Conservation (phyloP, 2,113 vertebrate species). For the Upupa epops region DNA sequence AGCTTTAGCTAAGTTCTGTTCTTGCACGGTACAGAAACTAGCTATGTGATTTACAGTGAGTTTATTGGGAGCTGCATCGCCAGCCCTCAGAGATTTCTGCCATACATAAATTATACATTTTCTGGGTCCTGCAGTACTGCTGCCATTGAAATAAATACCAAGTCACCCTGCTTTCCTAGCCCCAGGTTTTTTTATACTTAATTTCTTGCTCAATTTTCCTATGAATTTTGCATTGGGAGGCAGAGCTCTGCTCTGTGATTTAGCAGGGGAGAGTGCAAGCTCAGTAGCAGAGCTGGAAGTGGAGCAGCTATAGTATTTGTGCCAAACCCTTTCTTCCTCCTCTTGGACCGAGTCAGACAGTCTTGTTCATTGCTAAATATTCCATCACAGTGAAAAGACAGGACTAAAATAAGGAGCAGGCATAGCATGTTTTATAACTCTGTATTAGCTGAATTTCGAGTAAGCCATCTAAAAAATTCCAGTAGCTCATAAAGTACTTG, state of each 20-base stretch:
- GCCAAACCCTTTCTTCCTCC: not conserved
- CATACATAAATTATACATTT: not conserved
- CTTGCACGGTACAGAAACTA: not conserved
- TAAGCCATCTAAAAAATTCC: slow-evolving; percentile 46
- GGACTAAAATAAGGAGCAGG: not conserved
- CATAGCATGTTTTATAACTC: not conserved
- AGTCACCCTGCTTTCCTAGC: not conserved
- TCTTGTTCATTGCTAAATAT: slow-evolving; percentile 26
- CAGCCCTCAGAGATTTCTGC: not conserved
- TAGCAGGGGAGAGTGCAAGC: not conserved
- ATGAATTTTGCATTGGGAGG: not conserved
- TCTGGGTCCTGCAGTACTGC: not conserved
- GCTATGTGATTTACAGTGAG: not conserved
- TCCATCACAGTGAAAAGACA: slow-evolving; percentile 9
- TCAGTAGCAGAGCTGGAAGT: not conserved
- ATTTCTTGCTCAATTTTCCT: not conserved
- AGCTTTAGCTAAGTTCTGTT: not conserved
- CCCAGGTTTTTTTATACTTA: not conserved
- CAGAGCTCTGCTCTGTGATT: not conserved
- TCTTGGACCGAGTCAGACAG: not conserved
- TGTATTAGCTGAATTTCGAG: slow-evolving; percentile 44
- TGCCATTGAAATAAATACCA: not conserved
- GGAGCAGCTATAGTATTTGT: not conserved
- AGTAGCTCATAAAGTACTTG: slow-evolving; percentile 52
- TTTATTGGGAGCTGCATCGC: not conserved